Evolutionary conservation across 2,113 vertebrate genomes (phyloP).

Genomic region (Nymphicus hollandicus): DNA sequence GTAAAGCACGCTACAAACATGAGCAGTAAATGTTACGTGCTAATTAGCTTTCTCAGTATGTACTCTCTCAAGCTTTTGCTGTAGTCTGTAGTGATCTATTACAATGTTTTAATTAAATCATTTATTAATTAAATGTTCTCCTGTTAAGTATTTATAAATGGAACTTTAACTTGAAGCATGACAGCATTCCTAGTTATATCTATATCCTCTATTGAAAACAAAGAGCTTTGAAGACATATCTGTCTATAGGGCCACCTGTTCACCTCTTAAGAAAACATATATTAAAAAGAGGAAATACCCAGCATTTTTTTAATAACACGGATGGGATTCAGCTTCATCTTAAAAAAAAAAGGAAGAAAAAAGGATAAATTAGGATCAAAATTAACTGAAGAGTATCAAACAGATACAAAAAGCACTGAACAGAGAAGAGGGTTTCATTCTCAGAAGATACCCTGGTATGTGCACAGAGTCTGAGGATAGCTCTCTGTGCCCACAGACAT

Average conservation of each 20-base stretch:
- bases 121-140: conserved; percentile 1
- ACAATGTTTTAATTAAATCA: not conserved
- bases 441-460: not conserved
- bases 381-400: conserved; percentile 11
- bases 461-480: not conserved
- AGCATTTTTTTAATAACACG: not conserved
- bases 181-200: not conserved
- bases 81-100: not conserved
- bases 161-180: not conserved
- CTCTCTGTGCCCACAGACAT: conserved; percentile 19
- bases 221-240: not conserved
- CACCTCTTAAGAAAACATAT: conserved; percentile 2
- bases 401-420: not conserved
- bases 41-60: not conserved
- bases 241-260: conserved; percentile 42
- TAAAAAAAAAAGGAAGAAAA: not conserved
- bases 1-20: not conserved
- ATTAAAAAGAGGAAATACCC: conserved; percentile 25
- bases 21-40: not conserved
- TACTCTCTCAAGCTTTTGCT: not conserved
- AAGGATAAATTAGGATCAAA: not conserved
- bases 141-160: conserved; percentile 29
- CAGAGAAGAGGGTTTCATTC: not conserved
- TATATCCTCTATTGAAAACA: not conserved
- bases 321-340: not conserved